Evolutionary conservation across 2,797 vertebrate genomes (phyloP).

Genomic region (Hyperoplus lanceolatus): DNA sequence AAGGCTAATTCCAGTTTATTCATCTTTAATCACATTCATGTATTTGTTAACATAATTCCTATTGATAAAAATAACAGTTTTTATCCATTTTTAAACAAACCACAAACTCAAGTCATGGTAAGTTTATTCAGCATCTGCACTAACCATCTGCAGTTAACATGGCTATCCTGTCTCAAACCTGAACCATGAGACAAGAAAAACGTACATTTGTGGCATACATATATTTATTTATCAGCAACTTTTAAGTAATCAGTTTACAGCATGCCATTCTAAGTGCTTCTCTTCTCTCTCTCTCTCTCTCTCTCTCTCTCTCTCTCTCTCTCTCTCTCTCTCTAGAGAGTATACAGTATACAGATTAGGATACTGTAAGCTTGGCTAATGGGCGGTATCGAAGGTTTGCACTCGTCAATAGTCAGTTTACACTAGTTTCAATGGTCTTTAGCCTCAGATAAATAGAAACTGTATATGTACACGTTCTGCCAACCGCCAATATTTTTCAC

Average conservation of each 20-base stretch:
- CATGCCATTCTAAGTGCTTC: not conserved
- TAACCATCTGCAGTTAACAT: conserved; percentile 5
- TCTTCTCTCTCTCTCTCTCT: not conserved
- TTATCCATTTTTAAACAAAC: conserved; percentile 1
- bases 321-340: conserved; percentile 6
- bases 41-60: conserved; percentile 1
- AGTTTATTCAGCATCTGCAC: conserved; percentile 1
- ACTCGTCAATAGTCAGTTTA: conserved; percentile 32
- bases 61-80: not conserved
- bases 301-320: no score
- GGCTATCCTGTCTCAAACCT: conserved; percentile 10
- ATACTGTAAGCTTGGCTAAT: conserved; percentile 18
- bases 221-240: conserved; percentile 20
- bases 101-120: not conserved
- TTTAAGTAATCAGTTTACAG: conserved; percentile 16
- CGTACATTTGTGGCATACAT: conserved; percentile 2
- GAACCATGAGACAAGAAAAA: not conserved
- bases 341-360: conserved; percentile 4
- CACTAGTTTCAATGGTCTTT: not conserved
- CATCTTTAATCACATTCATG: not conserved
- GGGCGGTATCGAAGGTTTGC: conserved; percentile 24
- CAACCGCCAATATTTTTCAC: conserved; percentile 25
- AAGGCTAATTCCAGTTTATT: not conserved
- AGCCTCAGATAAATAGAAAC: conserved; percentile 22
- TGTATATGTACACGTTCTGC: conserved; percentile 18